Evolutionary conservation across 2,888 invertebrate genomes (phyloP), one percentile per base, ranked within the genome.

Genomic region (Anoncus sp.): DNA sequence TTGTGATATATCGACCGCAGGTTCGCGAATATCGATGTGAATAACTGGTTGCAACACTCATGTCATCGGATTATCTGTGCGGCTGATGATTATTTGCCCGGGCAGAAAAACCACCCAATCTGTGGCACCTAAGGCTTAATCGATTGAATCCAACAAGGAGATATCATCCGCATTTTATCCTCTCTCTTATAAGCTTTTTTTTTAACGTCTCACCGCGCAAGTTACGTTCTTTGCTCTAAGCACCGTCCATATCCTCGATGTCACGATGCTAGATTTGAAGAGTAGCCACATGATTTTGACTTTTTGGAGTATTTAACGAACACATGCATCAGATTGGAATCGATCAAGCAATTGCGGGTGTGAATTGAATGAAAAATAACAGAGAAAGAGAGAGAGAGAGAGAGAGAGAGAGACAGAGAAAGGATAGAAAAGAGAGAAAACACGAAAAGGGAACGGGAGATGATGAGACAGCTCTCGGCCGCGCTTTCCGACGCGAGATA

Each of bases 401-500:
- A 71, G 63, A 31, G 60, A 27, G 45, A 20, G 62, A 47, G 49
- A 66, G 53, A 73, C 31, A 31, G 18, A 20, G 40, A 59, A 27
- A 47, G 27, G 27, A 38, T 31, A 24, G 38, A 22, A n/a, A 60
- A n/a, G 67, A 82, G 35, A 14, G 9, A 31, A 45, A 69, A 27
- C 18, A 22, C 14, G 27, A 7, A n/a, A n/a, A n/a, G n/a, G n/a
- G n/a, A n/a, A n/a, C n/a, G n/a, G n/a, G n/a, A n/a, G n/a, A n/a
- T n/a, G n/a, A n/a, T n/a, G n/a, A n/a, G n/a, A n/a, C n/a, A n/a
- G n/a, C n/a, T 27, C 31, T 31, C 53, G 70, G 60, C 73, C 87
- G 85, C 86, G 85, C 86, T 89, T 88, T 88, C 84, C 84, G 86
- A 87, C 86, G 86, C 87, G 89, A 90, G 89, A 89, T 90, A 89